These are phyloP conservation scores for Megalops cyprinoides DNA, from an alignment of 2,797 vertebrate species.

Conservation along the genomic window DNA sequence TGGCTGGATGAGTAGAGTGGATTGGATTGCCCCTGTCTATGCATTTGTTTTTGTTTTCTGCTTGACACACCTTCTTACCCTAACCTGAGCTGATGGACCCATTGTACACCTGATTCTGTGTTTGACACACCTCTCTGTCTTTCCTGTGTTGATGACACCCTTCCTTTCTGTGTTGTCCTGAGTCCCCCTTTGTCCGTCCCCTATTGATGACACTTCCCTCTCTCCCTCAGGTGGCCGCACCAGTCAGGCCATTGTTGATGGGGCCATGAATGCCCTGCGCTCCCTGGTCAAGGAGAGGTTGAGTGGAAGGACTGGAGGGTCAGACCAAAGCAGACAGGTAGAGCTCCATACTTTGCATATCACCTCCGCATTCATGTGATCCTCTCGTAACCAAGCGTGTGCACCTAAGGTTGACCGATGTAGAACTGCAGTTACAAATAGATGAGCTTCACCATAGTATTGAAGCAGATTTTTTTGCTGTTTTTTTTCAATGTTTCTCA, in stretches of 20 bases:
- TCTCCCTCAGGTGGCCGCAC: slow-evolving; percentile 81
- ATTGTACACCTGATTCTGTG: neutral
- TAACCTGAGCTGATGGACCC: neutral
- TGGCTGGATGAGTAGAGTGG: neutral
- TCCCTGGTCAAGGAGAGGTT: slow-evolving; percentile 87
- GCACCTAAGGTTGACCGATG: neutral
- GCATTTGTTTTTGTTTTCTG: neutral
- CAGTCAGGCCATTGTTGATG: slow-evolving; percentile 87
- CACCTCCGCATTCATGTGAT: neutral
- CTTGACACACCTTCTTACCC: neutral
- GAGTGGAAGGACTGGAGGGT: slow-evolving; percentile 79
- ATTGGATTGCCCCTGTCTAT: neutral
- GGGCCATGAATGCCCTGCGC: slow-evolving; percentile 79
- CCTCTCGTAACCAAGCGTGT: neutral
- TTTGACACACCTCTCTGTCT: neutral
- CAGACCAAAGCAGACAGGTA: slow-evolving; percentile 81
- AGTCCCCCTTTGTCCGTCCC: too few relatives aligned
- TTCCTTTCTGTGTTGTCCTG: neutral
- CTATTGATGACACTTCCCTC: slow-evolving; percentile 7
- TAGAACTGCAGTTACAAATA: too few relatives aligned
- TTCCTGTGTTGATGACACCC: neutral
- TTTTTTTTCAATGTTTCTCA: too few relatives aligned
- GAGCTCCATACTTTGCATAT: neutral
- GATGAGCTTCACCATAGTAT: too few relatives aligned
- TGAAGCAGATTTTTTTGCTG: too few relatives aligned